A percentile compares a stretch with the other conserved stretches of the same genome.
Conservation (phyloP, 2,797 vertebrate genomes). For the Xenopus petersii region DNA sequence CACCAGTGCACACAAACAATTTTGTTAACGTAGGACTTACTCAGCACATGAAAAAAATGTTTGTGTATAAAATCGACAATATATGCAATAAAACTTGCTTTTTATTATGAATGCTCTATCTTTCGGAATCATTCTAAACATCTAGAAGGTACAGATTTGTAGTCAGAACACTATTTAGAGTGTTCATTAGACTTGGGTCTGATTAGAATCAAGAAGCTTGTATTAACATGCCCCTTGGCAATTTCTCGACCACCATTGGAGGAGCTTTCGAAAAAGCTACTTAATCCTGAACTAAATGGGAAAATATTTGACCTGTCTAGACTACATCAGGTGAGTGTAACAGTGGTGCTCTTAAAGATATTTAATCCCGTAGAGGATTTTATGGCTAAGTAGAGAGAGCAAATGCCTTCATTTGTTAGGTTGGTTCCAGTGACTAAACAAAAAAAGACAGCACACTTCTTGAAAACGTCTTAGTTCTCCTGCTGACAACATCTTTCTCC, state of each 20-base stretch:
- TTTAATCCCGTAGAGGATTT: constrained; percentile 27
- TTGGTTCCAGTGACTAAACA: constrained; percentile 26
- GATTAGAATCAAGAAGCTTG: constrained; percentile 31
- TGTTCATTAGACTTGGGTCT: constrained; percentile 18
- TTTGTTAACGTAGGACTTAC: no score
- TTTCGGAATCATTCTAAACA: background rate
- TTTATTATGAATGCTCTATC: background rate
- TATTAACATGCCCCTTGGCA: constrained; percentile 31
- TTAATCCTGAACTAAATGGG: constrained; percentile 28
- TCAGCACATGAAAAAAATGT: no score
- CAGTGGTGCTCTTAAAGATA: constrained; percentile 6
- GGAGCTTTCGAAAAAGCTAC: constrained; percentile 11
- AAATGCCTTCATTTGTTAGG: constrained; percentile 49
- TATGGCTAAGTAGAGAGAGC: constrained; percentile 21
- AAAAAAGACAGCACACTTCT: constrained; percentile 30
- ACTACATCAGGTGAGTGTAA: constrained; percentile 23
- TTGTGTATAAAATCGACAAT: no score
- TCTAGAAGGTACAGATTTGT: background rate
- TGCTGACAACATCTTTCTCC: constrained; percentile 69
- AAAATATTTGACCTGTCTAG: constrained; percentile 28
- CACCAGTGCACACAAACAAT: no score
- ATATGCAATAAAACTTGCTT: no score
- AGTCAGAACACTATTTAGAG: background rate
- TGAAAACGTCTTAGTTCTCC: constrained; percentile 67
- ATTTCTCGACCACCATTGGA: constrained; percentile 16